These are phyloP conservation scores for Mizuhopecten yessoensis DNA, from an alignment of 1,140 invertebrate genomes.

Conservation along the genomic window DNA sequence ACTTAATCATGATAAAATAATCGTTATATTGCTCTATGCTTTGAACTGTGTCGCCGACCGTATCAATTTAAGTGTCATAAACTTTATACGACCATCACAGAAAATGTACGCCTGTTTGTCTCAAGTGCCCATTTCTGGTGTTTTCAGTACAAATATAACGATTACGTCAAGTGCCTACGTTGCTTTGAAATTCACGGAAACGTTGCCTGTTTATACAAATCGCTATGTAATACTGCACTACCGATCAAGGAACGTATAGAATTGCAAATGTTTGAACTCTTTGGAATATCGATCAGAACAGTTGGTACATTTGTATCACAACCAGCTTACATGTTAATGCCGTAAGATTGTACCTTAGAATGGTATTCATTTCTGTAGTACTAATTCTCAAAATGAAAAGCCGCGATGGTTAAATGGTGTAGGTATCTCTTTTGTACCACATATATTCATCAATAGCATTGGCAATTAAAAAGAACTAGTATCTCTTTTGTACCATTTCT, in stretches of 20 bases:
- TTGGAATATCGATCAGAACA: background rate
- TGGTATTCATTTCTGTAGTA: background rate
- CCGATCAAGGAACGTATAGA: background rate
- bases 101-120: background rate
- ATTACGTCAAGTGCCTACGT: background rate
- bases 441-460: background rate
- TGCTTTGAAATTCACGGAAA: conserved; percentile 34
- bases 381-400: too few species aligned
- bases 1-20: conserved; percentile 8
- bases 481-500: too few species aligned
- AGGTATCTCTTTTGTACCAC: background rate
- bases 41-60: background rate
- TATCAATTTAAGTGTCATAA: conserved; percentile 29
- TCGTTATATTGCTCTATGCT: background rate
- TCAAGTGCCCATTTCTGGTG: background rate
- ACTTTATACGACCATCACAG: background rate
- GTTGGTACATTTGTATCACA: background rate
- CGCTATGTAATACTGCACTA: background rate
- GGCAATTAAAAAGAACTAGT: too few species aligned
- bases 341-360: background rate
- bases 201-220: conserved; percentile 11
- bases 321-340: background rate
- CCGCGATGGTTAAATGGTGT: too few species aligned
- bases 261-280: background rate
- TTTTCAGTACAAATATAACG: background rate